Evolutionary conservation across 2,888 invertebrate species (phyloP), one percentile per base, ranked within the genome.

Genomic region (Drosophila mercatorum): DNA sequence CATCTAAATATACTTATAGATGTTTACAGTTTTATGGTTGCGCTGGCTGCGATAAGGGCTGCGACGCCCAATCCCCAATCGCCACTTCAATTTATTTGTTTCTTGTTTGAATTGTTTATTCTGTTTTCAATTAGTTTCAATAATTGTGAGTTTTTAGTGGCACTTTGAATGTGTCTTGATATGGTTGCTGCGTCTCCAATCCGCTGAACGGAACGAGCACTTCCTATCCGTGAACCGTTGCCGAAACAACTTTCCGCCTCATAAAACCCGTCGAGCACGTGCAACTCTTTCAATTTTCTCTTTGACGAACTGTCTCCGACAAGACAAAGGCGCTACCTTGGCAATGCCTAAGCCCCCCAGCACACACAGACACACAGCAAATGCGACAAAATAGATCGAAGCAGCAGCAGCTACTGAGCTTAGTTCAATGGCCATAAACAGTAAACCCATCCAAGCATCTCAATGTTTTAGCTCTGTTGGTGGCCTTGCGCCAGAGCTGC

Each of bases 181-280:
- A 66, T 66, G 70, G 57, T 82, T 38, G 68, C 36, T 71, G 81
- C 77, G 58, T 77, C 69, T 63, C 44, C 49, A 59, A 56, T 43
- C 40, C 71, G 77, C 60, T 72, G 69, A 70, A 78, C 56, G 82
- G 82, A 83, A 83, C 82, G 78, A 74, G 41, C 38, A 64, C 56
- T 70, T 67, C 61, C 64, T 64, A 47, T 60, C 61, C 49, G 46
- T 41, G 41, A 26, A 43, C 52, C 34, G 41, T 52, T 56, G 38
- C 52, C 53, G 58, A 64, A 75, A 72, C 80, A 81, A 80, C 78
- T 84, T 85, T 87, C 75, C 88, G 87, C 78, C 74, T 85, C 77
- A 72, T 71, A 78, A 78, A 75, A 70, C 53, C 47, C 12, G 56
- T 49, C 53, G 44, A 69, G 68, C 80, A 85, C 82, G 84, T 85